Conservation (phyloP, 2,797 vertebrate species). For the Micropoecilia bifurca region DNA sequence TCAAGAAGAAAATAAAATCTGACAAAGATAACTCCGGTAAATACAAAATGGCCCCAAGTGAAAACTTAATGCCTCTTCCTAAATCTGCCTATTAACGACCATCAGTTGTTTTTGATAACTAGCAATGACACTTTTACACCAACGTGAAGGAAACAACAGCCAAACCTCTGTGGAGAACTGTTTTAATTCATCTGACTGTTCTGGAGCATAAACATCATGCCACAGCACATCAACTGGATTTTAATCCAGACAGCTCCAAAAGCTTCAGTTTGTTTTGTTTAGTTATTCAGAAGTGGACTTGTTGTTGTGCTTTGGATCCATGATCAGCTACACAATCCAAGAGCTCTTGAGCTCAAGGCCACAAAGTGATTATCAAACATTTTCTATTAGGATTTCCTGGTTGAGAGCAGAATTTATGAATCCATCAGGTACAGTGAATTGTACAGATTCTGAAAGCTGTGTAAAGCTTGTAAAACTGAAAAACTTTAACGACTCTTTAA, state of each 20-base stretch:
- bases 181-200: neutral
- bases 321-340: neutral
- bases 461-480: too few relatives aligned
- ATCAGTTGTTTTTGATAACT: neutral
- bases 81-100: neutral
- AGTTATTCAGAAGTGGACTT: neutral
- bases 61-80: neutral
- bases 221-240: neutral
- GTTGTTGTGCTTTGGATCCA: neutral
- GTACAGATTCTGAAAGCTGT: neutral
- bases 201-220: neutral
- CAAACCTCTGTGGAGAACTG: neutral
- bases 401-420: neutral
- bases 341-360: too few relatives aligned
- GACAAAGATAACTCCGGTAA: neutral
- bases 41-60: neutral
- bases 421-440: neutral
- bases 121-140: neutral
- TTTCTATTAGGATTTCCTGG: neutral
- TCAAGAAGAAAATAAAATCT: neutral
- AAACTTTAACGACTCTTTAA: too few relatives aligned
- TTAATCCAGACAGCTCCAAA: neutral
- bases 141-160: neutral
- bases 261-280: neutral
- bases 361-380: neutral